A percentile compares a stretch with the other conserved stretches of the same genome.
These are phyloP conservation scores for Cosmia pyralina DNA, from an alignment of 2,888 invertebrate species.

Conservation along the genomic window DNA sequence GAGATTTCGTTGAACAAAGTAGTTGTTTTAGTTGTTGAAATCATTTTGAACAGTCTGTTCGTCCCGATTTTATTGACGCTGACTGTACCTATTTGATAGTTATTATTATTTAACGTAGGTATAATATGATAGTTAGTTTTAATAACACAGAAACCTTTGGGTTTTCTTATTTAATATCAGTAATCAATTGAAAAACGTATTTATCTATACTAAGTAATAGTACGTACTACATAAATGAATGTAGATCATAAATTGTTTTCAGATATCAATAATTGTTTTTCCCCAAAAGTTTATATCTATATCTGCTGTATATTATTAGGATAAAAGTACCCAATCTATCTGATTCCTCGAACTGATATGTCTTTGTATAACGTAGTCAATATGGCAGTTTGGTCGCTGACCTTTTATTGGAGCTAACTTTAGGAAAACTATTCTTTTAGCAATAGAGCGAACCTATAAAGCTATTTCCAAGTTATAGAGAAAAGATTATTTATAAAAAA, in stretches of 20 bases:
- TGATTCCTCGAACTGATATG: neutral
- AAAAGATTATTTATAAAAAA: too few species aligned
- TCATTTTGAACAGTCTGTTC: too few species aligned
- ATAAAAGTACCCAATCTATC: neutral
- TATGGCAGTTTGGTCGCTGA: neutral
- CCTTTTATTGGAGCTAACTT: neutral
- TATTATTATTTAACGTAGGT: too few species aligned
- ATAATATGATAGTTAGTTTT: neutral
- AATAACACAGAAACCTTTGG: too few species aligned
- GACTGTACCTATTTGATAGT: too few species aligned
- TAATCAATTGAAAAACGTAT: neutral
- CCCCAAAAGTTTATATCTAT: too few species aligned
- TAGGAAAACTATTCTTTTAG: neutral
- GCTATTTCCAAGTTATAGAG: neutral
- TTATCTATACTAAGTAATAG: too few species aligned
- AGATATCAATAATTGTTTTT: neutral
- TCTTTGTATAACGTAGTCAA: neutral
- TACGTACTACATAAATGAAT: neutral
- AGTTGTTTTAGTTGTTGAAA: too few species aligned
- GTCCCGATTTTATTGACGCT: too few species aligned
- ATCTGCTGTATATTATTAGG: neutral
- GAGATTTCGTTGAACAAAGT: too few species aligned
- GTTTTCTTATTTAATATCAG: too few species aligned
- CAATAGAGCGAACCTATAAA: neutral
- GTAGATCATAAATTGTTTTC: neutral